Conservation (phyloP, 2,113 vertebrate genomes). For the Sapajus apella region DNA sequence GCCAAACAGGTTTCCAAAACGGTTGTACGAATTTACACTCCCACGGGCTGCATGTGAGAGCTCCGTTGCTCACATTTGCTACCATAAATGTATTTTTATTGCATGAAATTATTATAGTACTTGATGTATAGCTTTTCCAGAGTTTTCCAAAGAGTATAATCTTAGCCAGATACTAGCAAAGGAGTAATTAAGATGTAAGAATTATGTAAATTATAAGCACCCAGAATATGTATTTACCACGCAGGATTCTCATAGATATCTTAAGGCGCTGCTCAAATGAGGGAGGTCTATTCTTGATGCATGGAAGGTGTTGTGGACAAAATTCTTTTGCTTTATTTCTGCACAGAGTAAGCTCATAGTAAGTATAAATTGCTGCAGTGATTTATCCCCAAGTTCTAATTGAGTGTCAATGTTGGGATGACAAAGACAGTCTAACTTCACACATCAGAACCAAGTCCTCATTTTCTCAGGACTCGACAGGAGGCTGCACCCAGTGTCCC, state of each 20-base stretch:
- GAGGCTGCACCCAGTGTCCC: not conserved
- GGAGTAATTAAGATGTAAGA: not conserved
- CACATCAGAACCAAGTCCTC: rapidly evolving
- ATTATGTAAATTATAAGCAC: too few relatives aligned
- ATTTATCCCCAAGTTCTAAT: too few relatives aligned
- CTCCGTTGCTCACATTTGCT: not conserved
- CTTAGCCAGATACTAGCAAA: not conserved
- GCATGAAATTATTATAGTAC: not conserved
- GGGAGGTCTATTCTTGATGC: not conserved
- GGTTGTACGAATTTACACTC: not conserved
- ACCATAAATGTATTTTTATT: not conserved
- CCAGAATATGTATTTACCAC: not conserved
- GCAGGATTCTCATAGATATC: not conserved
- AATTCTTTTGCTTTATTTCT: not conserved
- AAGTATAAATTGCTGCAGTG: not conserved
- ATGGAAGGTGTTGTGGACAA: not conserved
- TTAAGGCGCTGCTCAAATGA: not conserved
- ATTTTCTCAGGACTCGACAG: not conserved
- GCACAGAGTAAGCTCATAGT: not conserved
- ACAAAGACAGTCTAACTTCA: not conserved
- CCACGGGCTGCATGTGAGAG: rapidly evolving
- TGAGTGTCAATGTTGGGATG: not conserved
- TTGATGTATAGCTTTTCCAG: not conserved
- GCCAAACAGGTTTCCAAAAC: not conserved
- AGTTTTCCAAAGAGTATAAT: not conserved